Evolutionary conservation across 2,113 vertebrate species (phyloP).

Genomic region (Typhlomys cinereus): DNA sequence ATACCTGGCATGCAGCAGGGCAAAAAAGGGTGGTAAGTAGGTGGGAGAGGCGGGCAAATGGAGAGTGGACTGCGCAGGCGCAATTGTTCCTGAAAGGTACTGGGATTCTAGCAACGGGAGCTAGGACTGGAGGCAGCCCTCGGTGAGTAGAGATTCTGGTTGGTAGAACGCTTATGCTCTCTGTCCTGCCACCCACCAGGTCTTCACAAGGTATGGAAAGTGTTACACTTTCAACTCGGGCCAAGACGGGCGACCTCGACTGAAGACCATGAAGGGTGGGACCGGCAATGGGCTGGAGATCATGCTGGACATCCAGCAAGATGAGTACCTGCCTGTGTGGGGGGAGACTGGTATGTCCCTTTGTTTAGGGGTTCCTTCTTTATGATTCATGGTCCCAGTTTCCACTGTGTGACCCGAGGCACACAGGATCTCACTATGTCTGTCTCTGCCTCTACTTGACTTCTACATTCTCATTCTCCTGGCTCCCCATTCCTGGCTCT

Average conservation of each 20-base stretch:
- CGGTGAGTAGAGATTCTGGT: background rate
- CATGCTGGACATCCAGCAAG: constrained; percentile 99
- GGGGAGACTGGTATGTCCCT: constrained; percentile 94
- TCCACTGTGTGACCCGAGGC: background rate
- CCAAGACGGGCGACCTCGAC: constrained; percentile 91
- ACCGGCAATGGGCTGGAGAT: constrained; percentile 98
- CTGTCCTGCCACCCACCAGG: constrained; percentile 82
- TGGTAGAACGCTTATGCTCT: constrained; percentile 36
- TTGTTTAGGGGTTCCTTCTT: background rate
- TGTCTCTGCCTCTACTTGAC: constrained; percentile 31
- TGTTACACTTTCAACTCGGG: constrained; percentile 99
- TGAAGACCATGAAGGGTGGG: constrained; percentile 96
- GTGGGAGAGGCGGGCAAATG: background rate
- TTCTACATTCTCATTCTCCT: constrained; percentile 43
- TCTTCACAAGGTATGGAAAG: constrained; percentile 98
- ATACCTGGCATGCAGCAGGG: background rate
- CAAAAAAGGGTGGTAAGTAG: background rate
- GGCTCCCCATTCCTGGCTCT: constrained; percentile 69
- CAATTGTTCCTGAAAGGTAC: background rate
- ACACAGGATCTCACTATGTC: background rate
- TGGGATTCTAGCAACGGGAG: background rate
- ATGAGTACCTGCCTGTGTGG: constrained; percentile 98
- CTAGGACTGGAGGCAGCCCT: background rate
- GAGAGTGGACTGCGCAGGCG: background rate
- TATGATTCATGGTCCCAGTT: background rate